These are phyloP conservation scores for Chouioia cunea DNA, from an alignment of 2,888 invertebrate genomes.

Conservation along the genomic window DNA sequence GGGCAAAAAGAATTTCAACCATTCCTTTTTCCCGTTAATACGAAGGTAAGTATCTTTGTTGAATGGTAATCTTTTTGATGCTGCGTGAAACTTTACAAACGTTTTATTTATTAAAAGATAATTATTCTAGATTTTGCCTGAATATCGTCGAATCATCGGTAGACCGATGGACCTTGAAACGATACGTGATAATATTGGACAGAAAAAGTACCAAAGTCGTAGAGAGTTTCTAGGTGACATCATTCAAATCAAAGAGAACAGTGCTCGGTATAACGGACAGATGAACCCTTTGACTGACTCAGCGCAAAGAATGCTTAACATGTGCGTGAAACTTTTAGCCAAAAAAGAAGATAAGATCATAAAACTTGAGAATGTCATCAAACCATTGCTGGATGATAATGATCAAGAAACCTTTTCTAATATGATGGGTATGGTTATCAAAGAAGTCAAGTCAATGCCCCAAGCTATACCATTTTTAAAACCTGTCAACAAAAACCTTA, in stretches of 20 bases:
- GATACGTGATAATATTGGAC: conserved; percentile 89
- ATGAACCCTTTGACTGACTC: conserved; percentile 88
- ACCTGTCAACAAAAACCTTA: conserved; percentile 96
- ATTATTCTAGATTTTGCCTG: conserved; percentile 75
- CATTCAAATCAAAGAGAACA: conserved; percentile 96
- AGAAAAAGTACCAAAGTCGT: conserved; percentile 93
- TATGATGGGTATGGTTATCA: conserved; percentile 90
- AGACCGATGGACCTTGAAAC: conserved; percentile 98
- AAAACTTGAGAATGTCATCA: conserved; percentile 97
- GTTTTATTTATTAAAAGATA: no score
- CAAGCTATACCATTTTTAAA: conserved; percentile 97
- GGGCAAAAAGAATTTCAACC: conserved; percentile 92
- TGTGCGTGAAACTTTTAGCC: conserved; percentile 87
- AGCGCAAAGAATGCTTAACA: conserved; percentile 89
- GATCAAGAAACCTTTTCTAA: conserved; percentile 96
- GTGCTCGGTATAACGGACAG: conserved; percentile 89
- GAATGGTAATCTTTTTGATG: no score
- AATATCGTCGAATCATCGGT: conserved; percentile 92
- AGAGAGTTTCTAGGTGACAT: conserved; percentile 96
- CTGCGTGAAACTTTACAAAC: no score
- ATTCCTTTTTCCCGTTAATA: conserved; percentile 94
- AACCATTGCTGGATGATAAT: conserved; percentile 96
- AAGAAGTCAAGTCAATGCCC: conserved; percentile 87
- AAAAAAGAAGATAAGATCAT: conserved; percentile 96
- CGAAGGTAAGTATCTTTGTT: conserved; percentile 74